These are phyloP conservation scores for Hetaerina americana DNA, from an alignment of 1,140 invertebrate species.

Conservation along the genomic window DNA sequence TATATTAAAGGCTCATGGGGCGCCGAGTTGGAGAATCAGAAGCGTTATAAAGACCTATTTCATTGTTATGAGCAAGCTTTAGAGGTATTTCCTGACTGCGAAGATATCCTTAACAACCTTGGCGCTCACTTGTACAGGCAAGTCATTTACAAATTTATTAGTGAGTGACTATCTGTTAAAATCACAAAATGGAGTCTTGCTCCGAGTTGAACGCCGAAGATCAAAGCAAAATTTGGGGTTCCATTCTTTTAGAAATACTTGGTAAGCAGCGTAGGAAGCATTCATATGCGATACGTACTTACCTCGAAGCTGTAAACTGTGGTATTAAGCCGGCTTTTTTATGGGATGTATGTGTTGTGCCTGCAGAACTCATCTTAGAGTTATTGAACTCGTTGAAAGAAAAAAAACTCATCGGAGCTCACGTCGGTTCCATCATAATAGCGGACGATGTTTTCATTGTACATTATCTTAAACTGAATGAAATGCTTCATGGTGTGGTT, in stretches of 20 bases:
- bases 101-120: constrained; percentile 27
- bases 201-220: neutral
- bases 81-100: constrained; percentile 26
- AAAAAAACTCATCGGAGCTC: constrained; percentile 1
- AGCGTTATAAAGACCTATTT: constrained; percentile 24
- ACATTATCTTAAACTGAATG: neutral
- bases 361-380: neutral
- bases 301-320: constrained; percentile 5
- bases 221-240: constrained; percentile 1
- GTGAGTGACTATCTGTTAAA: neutral
- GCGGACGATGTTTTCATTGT: constrained; percentile 13
- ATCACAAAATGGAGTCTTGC: neutral
- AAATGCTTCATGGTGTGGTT: neutral
- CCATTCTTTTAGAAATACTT: constrained; percentile 8
- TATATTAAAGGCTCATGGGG: constrained; percentile 11
- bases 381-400: constrained; percentile 11
- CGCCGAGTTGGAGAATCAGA: constrained; percentile 14
- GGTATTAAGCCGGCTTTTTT: constrained; percentile 18
- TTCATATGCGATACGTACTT: neutral
- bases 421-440: constrained; percentile 8
- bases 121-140: constrained; percentile 33
- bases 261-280: constrained; percentile 3
- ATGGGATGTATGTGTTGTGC: constrained; percentile 16
- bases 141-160: constrained; percentile 2
- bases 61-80: constrained; percentile 31